A percentile compares a stretch with the other conserved stretches of the same genome.
phyloP scores from a whole-genome alignment of 1,140 invertebrate genomes.

The Pogonomyrmex barbatus region DNA sequence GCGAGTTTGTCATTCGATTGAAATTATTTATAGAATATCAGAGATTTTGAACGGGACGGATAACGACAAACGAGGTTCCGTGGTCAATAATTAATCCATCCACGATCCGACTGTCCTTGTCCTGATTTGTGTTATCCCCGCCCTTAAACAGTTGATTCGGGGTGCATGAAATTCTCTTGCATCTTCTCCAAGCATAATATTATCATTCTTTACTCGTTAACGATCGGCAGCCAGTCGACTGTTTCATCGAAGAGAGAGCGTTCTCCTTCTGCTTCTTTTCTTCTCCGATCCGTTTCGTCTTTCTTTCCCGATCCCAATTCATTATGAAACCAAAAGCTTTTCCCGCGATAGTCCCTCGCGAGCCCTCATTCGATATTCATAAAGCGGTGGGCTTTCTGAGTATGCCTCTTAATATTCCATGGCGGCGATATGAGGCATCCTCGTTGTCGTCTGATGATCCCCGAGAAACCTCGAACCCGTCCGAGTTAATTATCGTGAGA shows the following conservation, averaged over 20 bases:
- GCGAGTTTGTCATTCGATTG: neutral
- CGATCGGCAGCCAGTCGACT: constrained; percentile 70
- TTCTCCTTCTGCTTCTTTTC: neutral
- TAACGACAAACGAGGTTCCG: constrained; percentile 42
- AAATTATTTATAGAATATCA: constrained; percentile 3
- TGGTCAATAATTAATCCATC: constrained; percentile 56
- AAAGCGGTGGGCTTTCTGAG: constrained; percentile 44
- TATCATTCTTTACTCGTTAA: constrained; percentile 76
- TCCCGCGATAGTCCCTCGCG: constrained; percentile 59
- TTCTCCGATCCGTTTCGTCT: neutral
- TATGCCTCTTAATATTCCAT: constrained; percentile 70
- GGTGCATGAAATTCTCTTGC: constrained; percentile 26
- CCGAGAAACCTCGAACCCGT: neutral
- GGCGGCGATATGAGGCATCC: constrained; percentile 43
- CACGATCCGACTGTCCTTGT: constrained; percentile 47
- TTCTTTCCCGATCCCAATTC: constrained; percentile 70
- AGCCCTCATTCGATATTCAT: constrained; percentile 74
- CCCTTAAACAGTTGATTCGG: constrained; percentile 47
- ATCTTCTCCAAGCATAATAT: constrained; percentile 72
- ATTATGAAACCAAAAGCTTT: constrained; percentile 72
- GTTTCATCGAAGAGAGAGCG: constrained; percentile 59
- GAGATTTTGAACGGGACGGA: constrained; percentile 7
- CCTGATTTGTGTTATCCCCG: constrained; percentile 47
- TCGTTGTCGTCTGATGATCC: constrained; percentile 10
- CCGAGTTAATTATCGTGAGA: constrained; percentile 70